Evolutionary conservation across 2,888 invertebrate genomes (phyloP).

Genomic region (Ptychoptera contaminata): DNA sequence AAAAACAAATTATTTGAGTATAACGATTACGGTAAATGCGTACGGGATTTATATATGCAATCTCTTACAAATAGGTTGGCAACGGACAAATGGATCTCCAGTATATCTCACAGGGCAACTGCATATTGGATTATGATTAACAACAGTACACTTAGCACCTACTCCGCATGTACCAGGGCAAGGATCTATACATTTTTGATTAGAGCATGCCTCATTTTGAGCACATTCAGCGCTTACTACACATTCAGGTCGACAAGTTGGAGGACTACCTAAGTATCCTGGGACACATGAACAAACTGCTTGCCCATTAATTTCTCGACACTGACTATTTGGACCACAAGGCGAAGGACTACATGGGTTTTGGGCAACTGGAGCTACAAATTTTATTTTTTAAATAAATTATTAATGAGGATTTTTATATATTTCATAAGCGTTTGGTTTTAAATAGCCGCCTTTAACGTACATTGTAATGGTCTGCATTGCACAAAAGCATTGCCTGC

Average conservation of each 20-base stretch:
- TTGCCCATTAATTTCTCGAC: conserved; percentile 44
- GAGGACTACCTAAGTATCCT: conserved; percentile 50
- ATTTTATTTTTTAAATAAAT: conserved; percentile 12
- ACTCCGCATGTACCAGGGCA: conserved; percentile 60
- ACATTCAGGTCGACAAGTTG: conserved; percentile 60
- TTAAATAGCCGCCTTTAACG: conserved; percentile 12
- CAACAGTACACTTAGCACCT: conserved; percentile 52
- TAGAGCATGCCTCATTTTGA: conserved; percentile 51
- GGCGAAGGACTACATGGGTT: conserved; percentile 47
- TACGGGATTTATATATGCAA: conserved; percentile 5
- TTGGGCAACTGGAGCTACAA: conserved; percentile 27
- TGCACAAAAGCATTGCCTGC: conserved; percentile 56
- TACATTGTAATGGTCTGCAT: conserved; percentile 42
- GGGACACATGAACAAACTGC: conserved; percentile 57
- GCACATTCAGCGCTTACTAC: conserved; percentile 57
- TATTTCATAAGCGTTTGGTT: not conserved
- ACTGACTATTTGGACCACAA: conserved; percentile 55
- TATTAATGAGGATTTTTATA: not conserved
- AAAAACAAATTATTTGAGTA: too few relatives aligned
- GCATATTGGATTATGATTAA: conserved; percentile 61
- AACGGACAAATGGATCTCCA: conserved; percentile 58
- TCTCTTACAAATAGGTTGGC: conserved; percentile 35
- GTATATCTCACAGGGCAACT: conserved; percentile 44
- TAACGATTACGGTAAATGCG: too few relatives aligned
- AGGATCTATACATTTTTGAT: conserved; percentile 62